Conservation (phyloP, 2,113 vertebrate species). For the Dicrurus megarhynchus region DNA sequence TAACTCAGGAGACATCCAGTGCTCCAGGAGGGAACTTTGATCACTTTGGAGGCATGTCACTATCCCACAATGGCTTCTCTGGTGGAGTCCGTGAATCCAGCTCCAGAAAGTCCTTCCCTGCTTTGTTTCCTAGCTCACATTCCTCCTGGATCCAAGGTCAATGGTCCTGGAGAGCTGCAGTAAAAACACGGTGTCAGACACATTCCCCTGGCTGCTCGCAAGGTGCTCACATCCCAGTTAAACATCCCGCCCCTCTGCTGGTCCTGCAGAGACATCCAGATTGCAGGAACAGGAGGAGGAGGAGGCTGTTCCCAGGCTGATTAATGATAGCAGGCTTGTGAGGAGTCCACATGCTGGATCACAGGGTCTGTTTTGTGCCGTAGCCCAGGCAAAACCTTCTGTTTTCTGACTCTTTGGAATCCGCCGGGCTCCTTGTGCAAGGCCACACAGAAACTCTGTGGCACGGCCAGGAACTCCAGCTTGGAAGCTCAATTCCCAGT, state of each 20-base stretch:
- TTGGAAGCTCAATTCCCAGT: not conserved
- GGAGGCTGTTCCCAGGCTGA: not conserved
- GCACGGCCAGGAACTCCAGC: not conserved
- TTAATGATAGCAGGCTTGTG: not conserved
- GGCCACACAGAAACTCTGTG: not conserved
- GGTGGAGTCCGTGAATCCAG: not conserved
- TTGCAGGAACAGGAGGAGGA: not conserved
- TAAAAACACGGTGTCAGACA: not conserved
- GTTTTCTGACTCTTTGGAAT: not conserved
- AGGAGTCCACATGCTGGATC: not conserved
- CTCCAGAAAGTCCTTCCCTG: not conserved
- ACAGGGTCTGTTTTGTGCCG: not conserved
- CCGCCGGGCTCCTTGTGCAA: not conserved
- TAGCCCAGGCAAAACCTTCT: not conserved
- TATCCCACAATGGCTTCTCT: not conserved
- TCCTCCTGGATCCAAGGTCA: not conserved
- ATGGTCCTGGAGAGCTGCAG: not conserved
- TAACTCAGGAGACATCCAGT: accelerated
- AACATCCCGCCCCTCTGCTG: not conserved
- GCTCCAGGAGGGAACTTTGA: not conserved
- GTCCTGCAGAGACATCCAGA: not conserved
- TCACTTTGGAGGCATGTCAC: not conserved
- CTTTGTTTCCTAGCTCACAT: not conserved
- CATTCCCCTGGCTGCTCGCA: accelerated
- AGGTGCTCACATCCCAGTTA: not conserved